Conservation (phyloP, 2,113 vertebrate species). For the Syrmaticus mikado region DNA sequence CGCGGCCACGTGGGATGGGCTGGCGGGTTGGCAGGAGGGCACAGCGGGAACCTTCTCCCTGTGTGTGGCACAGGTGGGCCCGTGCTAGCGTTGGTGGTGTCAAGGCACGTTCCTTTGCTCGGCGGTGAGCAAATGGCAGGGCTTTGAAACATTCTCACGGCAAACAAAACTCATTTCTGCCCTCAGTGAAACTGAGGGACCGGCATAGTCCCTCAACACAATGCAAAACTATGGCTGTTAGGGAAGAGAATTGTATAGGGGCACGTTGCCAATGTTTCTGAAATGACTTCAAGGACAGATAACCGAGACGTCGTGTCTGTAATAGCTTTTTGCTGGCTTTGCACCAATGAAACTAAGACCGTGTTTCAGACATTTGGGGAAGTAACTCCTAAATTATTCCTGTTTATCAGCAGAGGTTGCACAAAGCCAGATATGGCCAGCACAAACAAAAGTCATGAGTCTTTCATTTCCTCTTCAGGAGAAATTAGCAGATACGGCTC, state of each 20-base stretch:
- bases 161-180: neutral
- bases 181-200: neutral
- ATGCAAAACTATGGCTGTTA: neutral
- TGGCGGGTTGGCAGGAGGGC: neutral
- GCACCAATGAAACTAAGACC: constrained; percentile 6
- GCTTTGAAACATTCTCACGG: neutral
- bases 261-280: neutral
- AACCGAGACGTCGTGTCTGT: neutral
- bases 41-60: neutral
- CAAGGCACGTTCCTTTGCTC: neutral
- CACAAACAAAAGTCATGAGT: constrained; percentile 27
- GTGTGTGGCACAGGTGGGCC: fast-evolving
- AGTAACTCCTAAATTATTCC: constrained; percentile 42
- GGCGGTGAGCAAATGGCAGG: neutral
- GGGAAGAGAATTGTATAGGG: constrained; percentile 3
- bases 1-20: fast-evolving
- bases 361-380: constrained; percentile 31
- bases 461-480: constrained; percentile 7
- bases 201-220: neutral
- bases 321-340: constrained; percentile 28
- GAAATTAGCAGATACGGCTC: neutral
- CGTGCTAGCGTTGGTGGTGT: neutral
- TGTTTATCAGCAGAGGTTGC: constrained; percentile 24
- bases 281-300: neutral
- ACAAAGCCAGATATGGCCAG: neutral